Conservation (phyloP, 2,797 vertebrate genomes). For the Ctenopoma kingsleyae region DNA sequence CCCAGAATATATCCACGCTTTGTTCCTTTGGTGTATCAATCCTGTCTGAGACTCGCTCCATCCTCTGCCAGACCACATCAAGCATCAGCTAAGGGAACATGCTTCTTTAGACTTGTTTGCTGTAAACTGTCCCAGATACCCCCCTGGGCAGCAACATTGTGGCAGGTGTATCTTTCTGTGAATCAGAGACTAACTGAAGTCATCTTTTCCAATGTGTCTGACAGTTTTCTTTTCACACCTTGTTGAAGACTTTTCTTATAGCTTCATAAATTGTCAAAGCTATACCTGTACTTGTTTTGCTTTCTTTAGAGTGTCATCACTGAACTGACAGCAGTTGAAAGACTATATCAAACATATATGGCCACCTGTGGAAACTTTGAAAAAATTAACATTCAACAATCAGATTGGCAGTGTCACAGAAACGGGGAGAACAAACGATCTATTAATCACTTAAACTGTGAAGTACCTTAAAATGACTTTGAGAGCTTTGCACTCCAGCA, state of each 20-base stretch:
- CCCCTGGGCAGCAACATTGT: conserved; percentile 20
- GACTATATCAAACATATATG: background rate
- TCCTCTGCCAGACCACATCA: conserved; percentile 16
- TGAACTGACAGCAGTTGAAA: conserved; percentile 15
- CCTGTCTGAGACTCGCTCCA: background rate
- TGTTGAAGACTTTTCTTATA: conserved; percentile 3
- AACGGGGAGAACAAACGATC: no score
- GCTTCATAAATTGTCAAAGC: background rate
- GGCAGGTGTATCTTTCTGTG: conserved; percentile 47
- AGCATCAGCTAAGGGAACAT: conserved; percentile 7
- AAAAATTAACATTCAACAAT: no score
- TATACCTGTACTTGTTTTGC: conserved; percentile 1
- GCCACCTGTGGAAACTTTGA: background rate
- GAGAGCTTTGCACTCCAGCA: no score
- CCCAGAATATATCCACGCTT: conserved; percentile 15
- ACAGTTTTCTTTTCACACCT: conserved; percentile 32
- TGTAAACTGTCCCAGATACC: conserved; percentile 21
- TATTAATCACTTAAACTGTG: no score
- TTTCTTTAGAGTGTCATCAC: conserved; percentile 14
- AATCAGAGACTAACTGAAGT: conserved; percentile 27
- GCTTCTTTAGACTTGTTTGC: conserved; percentile 25
- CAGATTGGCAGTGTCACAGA: no score
- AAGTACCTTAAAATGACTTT: no score
- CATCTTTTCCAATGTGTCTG: background rate
- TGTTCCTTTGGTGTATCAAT: conserved; percentile 16